Evolutionary conservation across 2,888 invertebrate species (phyloP), one percentile per base, ranked within the genome.

Genomic region (Litoditis marina): DNA sequence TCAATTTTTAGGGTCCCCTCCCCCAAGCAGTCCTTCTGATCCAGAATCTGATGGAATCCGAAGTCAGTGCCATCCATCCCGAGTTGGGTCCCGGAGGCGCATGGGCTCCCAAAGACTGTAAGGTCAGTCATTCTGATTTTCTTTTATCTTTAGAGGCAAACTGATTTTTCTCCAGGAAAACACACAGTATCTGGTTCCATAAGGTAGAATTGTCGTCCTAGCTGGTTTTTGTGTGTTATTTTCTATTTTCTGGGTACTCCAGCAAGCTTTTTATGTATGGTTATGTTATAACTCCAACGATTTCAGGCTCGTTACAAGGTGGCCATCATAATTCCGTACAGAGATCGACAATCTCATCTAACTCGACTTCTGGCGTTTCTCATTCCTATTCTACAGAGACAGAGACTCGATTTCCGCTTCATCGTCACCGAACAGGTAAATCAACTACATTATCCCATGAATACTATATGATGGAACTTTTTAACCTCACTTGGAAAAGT

Each of bases 271-370:
- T n/a, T n/a, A n/a, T n/a, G n/a, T n/a, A n/a, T n/a, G n/a, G n/a
- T n/a, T n/a, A n/a, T n/a, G n/a, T n/a, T n/a, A n/a, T 25, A 36
- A n/a, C n/a, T n/a, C n/a, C n/a, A n/a, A n/a, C n/a, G n/a, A 22
- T 51, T 64, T 53, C 65, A 79, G 66, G 71, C 70, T 46, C 60
- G 66, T 1, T 65, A 72, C 51, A 69, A 74, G 51, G 81, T 84
- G 5, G 84, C 84, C 11, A 71, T 84, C 4, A 78, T 84, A 44
- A 81, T 84, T 53, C 84, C 84, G 6, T 84, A 80, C 66, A 76
- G 83, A n/a, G 83, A 83, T 60, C 72, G 83, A 5, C 78, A 79
- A 53, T 72, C 77, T 56, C 83, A 82, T 68, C 66, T 83, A 53
- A 75, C 76, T 28, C 67, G 80, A n/a, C 67, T 83, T 8, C 62